phyloP scores from a whole-genome alignment of 2,113 vertebrate species.

The Hassar affinis region DNA sequence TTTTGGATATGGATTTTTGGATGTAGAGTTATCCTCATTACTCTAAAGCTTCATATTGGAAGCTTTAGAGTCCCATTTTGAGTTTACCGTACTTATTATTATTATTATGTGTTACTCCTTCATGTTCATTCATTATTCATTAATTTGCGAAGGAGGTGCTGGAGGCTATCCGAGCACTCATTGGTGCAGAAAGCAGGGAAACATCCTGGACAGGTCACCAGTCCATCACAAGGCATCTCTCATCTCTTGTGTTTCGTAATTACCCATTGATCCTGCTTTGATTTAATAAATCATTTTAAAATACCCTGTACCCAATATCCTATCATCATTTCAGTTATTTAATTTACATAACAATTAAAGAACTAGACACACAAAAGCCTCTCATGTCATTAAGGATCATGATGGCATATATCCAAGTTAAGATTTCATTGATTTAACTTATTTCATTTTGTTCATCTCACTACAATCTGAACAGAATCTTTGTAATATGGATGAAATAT shows the following conservation, averaged over 20 bases:
- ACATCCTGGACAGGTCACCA: no score
- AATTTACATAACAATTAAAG: neutral
- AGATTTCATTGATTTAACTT: neutral
- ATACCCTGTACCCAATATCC: neutral
- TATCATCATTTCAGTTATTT: neutral
- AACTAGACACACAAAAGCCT: neutral
- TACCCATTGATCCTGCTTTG: neutral
- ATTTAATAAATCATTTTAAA: neutral
- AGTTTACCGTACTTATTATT: no score
- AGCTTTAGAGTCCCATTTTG: conserved; percentile 15
- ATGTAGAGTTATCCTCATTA: conserved; percentile 6
- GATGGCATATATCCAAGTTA: neutral
- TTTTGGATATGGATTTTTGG: conserved; percentile 24
- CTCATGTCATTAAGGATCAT: neutral
- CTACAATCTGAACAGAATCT: neutral
- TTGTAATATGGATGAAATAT: neutral
- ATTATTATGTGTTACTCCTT: neutral
- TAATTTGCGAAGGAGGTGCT: no score
- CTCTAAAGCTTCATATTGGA: neutral
- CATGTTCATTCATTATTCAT: neutral
- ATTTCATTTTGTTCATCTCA: neutral
- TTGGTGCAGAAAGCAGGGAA: no score
- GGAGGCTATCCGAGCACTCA: no score
- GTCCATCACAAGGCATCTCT: no score
- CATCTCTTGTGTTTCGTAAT: neutral